Conservation (phyloP, 2,888 invertebrate species). For the Hypolimnas misippus region DNA sequence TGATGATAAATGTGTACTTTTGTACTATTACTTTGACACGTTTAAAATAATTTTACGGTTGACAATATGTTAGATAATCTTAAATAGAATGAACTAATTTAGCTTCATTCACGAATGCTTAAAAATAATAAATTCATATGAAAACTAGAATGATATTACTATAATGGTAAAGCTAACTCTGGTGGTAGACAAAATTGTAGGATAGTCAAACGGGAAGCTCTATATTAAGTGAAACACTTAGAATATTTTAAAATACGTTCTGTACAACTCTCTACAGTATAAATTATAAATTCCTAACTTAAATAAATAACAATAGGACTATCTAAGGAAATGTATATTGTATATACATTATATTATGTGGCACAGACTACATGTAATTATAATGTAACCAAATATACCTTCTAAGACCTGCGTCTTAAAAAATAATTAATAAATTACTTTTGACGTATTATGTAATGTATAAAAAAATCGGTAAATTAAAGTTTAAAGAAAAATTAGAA, state of each 20-base stretch:
- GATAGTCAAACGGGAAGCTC: constrained; percentile 73
- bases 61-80: constrained; percentile 33
- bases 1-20: constrained; percentile 33
- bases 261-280: constrained; percentile 66
- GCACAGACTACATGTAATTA: constrained; percentile 68
- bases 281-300: constrained; percentile 68
- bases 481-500: neutral
- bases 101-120: neutral
- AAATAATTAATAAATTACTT: neutral
- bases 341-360: constrained; percentile 72
- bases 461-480: neutral
- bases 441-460: neutral
- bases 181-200: constrained; percentile 66
- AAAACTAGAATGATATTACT: constrained; percentile 32
- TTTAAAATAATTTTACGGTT: constrained; percentile 26
- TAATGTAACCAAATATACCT: constrained; percentile 44
- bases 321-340: constrained; percentile 74
- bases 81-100: constrained; percentile 2
- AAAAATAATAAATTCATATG: constrained; percentile 27
- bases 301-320: constrained; percentile 75
- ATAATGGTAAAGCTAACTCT: constrained; percentile 36
- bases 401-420: constrained; percentile 24
- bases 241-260: constrained; percentile 59
- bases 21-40: constrained; percentile 39
- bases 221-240: constrained; percentile 70